Evolutionary conservation across 2,113 vertebrate genomes (phyloP), one percentile per base, ranked within the genome.

Genomic region (Malurus alboscapulatus): DNA sequence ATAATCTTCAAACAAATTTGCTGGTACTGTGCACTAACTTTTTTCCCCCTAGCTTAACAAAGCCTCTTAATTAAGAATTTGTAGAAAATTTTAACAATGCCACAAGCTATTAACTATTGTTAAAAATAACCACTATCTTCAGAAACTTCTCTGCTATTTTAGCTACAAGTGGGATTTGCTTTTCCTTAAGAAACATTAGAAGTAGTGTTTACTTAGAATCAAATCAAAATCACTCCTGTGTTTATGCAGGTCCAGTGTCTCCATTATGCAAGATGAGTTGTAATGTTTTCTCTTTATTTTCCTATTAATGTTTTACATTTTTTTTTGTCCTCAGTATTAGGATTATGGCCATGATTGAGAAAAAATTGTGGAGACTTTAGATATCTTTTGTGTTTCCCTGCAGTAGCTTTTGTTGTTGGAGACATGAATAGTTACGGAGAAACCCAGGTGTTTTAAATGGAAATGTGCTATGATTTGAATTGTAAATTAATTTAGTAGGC

Each of bases 1-100:
- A 85, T 68, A 87, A 32, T 66, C 63, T 95, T 93, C 81, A 92
- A 93, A 92, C 9, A 91, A 69, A 79, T 89, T 89, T 76, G 21
- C 51, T 71, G 29, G 18, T 71, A 76, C 44, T 20, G 4, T 73
- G 26, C 10, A 87, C 21, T 73, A 72, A 47, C 21, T 50, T 44
- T 66, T 85, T 68, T 59, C 27, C 9, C 32, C 9, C 29, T 54
- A 57, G 2, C 8, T 75, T 85, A 66, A 87, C 42, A 94, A 91
- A 94, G 13, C 11, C 47, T 87, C 45, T 76, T 59, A 53, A 71
- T 45, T 73, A 76, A 9, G 19, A 76, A 85, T 76, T 89, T 77
- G 18, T 44, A 42, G 24, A 76, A 95, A 89, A 82, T 58, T 42
- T 87, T 48, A 79, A 69, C 32, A 89, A 42, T 85, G 32, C 9